These are phyloP conservation scores for Neelides sp. DNA, from an alignment of 1,140 invertebrate genomes.

Conservation along the genomic window DNA sequence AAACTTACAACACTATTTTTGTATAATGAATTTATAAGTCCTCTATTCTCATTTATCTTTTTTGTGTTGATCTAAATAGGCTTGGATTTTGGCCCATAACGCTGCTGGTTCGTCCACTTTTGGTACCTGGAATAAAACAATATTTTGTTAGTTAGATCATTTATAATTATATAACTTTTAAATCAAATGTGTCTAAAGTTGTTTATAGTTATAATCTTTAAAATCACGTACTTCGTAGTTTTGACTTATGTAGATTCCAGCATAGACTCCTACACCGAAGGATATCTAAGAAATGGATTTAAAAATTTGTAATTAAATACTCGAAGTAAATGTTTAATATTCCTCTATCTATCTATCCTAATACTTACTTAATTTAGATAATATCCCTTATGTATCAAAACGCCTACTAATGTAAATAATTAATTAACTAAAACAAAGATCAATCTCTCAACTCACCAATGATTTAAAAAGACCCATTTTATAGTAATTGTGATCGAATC, in stretches of 20 bases:
- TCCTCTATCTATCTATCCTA: too few species aligned
- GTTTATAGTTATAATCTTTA: background rate
- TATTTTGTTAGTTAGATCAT: background rate
- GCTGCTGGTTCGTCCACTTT: constrained; percentile 25
- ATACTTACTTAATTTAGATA: too few species aligned
- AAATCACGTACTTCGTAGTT: constrained; percentile 22
- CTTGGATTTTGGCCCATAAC: constrained; percentile 18
- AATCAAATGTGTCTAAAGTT: background rate
- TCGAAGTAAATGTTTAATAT: too few species aligned
- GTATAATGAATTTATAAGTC: background rate
- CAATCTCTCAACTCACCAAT: too few species aligned
- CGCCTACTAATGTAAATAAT: too few species aligned
- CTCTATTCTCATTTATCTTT: constrained; percentile 15
- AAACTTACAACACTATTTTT: background rate
- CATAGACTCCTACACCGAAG: constrained; percentile 24
- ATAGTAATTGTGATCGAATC: too few species aligned
- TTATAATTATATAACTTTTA: background rate
- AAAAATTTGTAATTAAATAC: too few species aligned
- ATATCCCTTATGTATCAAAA: too few species aligned
- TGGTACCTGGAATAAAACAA: constrained; percentile 11
- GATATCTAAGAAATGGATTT: constrained; percentile 14
- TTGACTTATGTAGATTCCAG: constrained; percentile 25
- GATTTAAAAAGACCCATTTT: too few species aligned
- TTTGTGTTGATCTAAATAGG: constrained; percentile 20
- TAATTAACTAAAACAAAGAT: too few species aligned